These are phyloP conservation scores for Boulengeromyrus knoepffleri DNA, from an alignment of 2,113 vertebrate species.

Conservation along the genomic window DNA sequence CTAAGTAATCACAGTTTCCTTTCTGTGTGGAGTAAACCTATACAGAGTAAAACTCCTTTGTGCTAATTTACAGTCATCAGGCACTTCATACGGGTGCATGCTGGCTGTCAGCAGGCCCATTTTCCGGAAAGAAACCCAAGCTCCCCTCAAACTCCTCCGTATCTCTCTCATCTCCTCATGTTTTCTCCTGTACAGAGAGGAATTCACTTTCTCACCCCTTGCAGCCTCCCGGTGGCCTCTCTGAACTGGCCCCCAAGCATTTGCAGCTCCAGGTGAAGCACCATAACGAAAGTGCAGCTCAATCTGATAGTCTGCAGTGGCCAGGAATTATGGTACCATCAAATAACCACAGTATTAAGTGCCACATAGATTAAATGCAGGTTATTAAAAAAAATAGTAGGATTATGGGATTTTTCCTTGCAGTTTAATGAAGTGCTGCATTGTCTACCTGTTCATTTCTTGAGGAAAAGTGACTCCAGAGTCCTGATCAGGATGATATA, in stretches of 20 bases:
- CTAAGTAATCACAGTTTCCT: neutral
- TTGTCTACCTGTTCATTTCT: neutral
- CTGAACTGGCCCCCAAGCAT: neutral
- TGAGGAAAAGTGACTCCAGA: neutral
- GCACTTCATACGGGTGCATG: neutral
- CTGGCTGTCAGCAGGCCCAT: neutral
- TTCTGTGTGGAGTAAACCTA: neutral
- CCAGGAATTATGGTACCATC: neutral
- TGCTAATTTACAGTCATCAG: neutral
- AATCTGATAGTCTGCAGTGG: neutral
- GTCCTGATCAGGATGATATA: neutral
- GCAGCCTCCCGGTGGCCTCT: neutral
- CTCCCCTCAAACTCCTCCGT: constrained; percentile 12
- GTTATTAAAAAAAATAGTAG: neutral
- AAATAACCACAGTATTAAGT: neutral
- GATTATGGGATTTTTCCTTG: neutral
- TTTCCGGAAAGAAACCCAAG: neutral
- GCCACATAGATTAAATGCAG: neutral
- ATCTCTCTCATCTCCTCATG: neutral
- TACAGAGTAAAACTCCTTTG: constrained; percentile 1
- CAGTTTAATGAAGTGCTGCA: neutral
- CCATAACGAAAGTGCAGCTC: neutral
- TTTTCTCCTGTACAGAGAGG: neutral
- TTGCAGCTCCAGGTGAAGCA: neutral
- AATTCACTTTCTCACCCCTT: constrained; percentile 3